A percentile compares a stretch with the other conserved stretches of the same genome.
These are phyloP conservation scores for Agrypnia vestita DNA, from an alignment of 1,140 invertebrate species.

Conservation along the genomic window DNA sequence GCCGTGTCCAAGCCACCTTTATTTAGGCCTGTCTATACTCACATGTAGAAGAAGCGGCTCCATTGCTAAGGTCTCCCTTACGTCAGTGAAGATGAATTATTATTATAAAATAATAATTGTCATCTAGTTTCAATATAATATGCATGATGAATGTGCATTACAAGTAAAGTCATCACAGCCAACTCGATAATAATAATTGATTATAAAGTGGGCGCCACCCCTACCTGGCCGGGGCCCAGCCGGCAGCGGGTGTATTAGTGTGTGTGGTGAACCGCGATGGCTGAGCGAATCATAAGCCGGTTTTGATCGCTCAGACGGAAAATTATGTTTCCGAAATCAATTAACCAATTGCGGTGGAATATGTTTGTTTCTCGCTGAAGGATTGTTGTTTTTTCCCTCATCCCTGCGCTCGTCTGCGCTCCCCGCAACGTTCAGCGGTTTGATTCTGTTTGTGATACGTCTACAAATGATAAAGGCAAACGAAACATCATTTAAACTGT, in stretches of 20 bases:
- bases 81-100: too few relatives aligned
- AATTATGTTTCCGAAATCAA: conserved; percentile 61
- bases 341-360: conserved; percentile 57
- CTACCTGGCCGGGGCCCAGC: background rate
- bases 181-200: too few relatives aligned
- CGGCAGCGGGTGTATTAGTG: conserved; percentile 15
- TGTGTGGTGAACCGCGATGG: conserved; percentile 27
- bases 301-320: conserved; percentile 60
- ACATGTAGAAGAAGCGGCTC: too few relatives aligned
- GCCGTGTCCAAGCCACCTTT: too few relatives aligned
- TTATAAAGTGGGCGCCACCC: too few relatives aligned
- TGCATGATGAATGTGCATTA: too few relatives aligned
- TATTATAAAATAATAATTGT: too few relatives aligned
- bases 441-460: conserved; percentile 37
- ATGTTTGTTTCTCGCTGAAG: conserved; percentile 49
- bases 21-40: too few relatives aligned
- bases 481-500: conserved; percentile 38
- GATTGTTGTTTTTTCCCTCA: conserved; percentile 53
- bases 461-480: conserved; percentile 45
- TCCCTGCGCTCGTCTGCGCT: background rate
- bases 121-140: too few relatives aligned
- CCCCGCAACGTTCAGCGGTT: conserved; percentile 7
- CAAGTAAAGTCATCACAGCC: too few relatives aligned
- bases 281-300: conserved; percentile 44
- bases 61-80: too few relatives aligned